Conservation (phyloP, 2,113 vertebrate species). For the Poicephalus meyeri region DNA sequence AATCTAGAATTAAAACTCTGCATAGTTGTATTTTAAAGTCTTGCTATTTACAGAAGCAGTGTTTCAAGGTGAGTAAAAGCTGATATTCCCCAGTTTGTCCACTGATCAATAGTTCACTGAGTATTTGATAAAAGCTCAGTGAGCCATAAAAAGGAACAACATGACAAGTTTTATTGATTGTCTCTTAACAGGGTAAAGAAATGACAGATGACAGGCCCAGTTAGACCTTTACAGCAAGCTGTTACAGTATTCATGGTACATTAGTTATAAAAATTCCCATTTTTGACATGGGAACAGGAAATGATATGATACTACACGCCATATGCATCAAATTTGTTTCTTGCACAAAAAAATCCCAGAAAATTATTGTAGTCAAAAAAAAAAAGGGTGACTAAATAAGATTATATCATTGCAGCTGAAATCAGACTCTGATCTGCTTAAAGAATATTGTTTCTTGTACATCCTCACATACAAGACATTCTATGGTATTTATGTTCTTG, state of each 20-base stretch:
- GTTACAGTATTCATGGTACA: neutral
- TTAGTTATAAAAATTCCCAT: neutral
- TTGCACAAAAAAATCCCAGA: neutral
- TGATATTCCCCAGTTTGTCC: neutral
- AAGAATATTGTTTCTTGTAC: neutral
- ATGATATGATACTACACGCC: neutral
- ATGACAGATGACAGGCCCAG: neutral
- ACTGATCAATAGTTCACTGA: conserved; percentile 41
- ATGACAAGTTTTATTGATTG: conserved; percentile 47
- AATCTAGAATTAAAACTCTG: neutral
- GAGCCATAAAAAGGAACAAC: conserved; percentile 32
- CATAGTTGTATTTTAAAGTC: neutral
- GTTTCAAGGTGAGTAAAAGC: conserved; percentile 20
- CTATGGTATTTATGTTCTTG: neutral
- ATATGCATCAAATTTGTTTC: neutral
- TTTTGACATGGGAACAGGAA: conserved; percentile 28
- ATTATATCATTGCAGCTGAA: neutral
- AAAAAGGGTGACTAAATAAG: neutral
- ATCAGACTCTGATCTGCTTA: neutral
- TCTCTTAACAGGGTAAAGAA: conserved; percentile 27
- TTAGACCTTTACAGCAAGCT: neutral
- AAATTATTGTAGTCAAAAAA: neutral
- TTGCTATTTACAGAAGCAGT: neutral
- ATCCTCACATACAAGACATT: neutral
- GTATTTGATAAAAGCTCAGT: conserved; percentile 31